phyloP scores from a whole-genome alignment of 2,113 vertebrate species.

The Nannobrachium achirus region DNA sequence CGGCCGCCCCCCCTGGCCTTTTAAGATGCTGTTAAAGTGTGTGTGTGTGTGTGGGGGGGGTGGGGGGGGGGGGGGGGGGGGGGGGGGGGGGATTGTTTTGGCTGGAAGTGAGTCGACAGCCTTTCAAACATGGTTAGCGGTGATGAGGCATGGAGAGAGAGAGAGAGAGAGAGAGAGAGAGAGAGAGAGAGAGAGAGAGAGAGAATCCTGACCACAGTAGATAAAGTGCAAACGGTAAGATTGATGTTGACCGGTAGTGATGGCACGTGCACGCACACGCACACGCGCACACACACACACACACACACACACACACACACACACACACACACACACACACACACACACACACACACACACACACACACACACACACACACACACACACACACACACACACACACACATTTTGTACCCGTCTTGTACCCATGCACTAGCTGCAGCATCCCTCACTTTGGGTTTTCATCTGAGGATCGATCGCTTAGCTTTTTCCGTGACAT shows the following conservation, averaged over 20 bases:
- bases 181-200: conserved; percentile 36
- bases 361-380: too few relatives aligned
- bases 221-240: conserved; percentile 51
- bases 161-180: conserved; percentile 37
- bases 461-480: too few relatives aligned
- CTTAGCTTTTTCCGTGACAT: too few relatives aligned
- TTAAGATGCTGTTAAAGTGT: conserved; percentile 59
- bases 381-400: too few relatives aligned
- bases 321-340: too few relatives aligned
- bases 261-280: too few relatives aligned
- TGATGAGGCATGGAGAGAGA: conserved; percentile 50
- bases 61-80: conserved; percentile 5
- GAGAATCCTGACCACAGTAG: conserved; percentile 43
- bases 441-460: too few relatives aligned
- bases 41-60: neutral
- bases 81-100: conserved; percentile 46
- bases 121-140: conserved; percentile 65
- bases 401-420: too few relatives aligned
- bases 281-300: too few relatives aligned
- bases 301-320: too few relatives aligned
- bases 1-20: conserved; percentile 48
- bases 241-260: conserved; percentile 27
- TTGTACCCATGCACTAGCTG: too few relatives aligned
- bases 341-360: too few relatives aligned
- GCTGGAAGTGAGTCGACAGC: conserved; percentile 57